phyloP scores from a whole-genome alignment of 2,113 vertebrate species.

The Phrynosoma platyrhinos region DNA sequence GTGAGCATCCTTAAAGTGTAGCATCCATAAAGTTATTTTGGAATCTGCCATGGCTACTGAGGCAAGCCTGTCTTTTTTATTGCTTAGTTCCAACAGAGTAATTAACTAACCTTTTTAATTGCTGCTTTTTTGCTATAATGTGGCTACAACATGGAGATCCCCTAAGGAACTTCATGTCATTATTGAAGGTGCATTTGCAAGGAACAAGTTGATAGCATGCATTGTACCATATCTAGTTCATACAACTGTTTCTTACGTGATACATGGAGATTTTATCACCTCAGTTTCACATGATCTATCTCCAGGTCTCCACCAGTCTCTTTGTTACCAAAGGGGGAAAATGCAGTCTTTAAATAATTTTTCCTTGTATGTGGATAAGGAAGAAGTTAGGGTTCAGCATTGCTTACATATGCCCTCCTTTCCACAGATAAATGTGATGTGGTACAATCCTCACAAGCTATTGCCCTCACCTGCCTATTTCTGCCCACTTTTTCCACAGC shows the following conservation, averaged over 20 bases:
- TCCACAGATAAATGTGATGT: neutral
- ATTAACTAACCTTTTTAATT: neutral
- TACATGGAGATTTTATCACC: neutral
- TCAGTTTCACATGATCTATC: neutral
- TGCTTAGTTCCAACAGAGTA: neutral
- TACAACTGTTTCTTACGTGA: neutral
- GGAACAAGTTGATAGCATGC: neutral
- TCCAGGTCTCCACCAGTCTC: neutral
- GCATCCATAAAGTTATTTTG: neutral
- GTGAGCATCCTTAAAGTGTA: no score
- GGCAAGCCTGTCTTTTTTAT: neutral
- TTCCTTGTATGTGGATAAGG: neutral
- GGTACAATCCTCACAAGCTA: neutral
- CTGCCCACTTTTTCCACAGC: neutral
- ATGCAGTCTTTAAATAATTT: neutral
- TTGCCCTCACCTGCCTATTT: no score
- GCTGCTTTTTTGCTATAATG: neutral
- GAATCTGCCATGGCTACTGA: neutral
- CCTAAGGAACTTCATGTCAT: neutral
- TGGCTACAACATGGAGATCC: neutral
- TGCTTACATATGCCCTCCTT: neutral
- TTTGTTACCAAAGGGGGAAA: neutral
- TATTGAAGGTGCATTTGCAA: neutral
- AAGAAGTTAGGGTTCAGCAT: neutral
- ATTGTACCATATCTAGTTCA: neutral